Conservation (phyloP, 2,888 invertebrate species). For the Chymomyza amoena region DNA sequence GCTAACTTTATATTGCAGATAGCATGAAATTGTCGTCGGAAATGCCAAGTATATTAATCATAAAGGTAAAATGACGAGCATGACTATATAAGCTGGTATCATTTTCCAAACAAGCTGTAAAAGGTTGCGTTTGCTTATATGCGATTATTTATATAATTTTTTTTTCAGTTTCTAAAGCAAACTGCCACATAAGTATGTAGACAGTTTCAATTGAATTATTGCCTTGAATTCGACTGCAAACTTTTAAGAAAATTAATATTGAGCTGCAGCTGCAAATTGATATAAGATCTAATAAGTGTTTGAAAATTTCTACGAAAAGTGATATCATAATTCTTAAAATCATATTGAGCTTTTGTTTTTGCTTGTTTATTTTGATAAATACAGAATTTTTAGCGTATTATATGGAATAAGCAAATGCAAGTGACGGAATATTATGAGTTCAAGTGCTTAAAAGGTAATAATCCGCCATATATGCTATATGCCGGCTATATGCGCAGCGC, state of each 20-base stretch:
- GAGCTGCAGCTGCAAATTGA: no score
- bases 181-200: background rate
- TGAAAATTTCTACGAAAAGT: background rate
- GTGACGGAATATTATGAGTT: no score
- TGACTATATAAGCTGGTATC: conserved; percentile 31
- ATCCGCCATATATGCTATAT: no score
- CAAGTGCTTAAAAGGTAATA: no score
- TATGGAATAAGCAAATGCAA: background rate
- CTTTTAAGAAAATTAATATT: no score
- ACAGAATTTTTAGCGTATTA: background rate
- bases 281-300: background rate
- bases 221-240: background rate
- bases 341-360: background rate
- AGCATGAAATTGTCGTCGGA: conserved; percentile 57
- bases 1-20: conserved; percentile 54
- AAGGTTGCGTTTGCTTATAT: background rate
- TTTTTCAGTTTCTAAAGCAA: background rate
- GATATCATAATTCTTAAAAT: background rate
- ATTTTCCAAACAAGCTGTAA: conserved; percentile 6
- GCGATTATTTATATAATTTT: background rate
- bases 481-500: no score
- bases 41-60: conserved; percentile 74
- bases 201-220: background rate
- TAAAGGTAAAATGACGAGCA: conserved; percentile 59
- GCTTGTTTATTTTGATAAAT: background rate